These are phyloP conservation scores for Glossophaga mutica DNA, from an alignment of 2,797 vertebrate genomes.

Conservation along the genomic window DNA sequence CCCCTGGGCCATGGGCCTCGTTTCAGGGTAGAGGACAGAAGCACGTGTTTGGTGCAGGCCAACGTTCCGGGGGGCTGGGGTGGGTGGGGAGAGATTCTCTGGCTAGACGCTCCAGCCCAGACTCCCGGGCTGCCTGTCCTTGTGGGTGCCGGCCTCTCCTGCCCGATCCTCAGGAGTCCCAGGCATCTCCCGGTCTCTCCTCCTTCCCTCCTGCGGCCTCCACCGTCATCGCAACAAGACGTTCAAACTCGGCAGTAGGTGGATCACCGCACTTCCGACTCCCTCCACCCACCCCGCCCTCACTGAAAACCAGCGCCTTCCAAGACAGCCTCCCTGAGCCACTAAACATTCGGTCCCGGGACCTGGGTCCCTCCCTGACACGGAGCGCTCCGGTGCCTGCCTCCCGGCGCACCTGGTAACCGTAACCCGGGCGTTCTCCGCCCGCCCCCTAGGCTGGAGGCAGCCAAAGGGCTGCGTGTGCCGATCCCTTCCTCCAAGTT, in stretches of 20 bases:
- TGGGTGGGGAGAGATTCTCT: no score
- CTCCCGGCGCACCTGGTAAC: neutral
- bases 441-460: neutral
- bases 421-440: no score
- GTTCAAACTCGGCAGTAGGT: neutral
- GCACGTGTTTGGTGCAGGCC: neutral
- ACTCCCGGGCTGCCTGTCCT: neutral
- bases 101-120: neutral
- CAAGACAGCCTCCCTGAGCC: neutral
- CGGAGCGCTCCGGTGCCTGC: no score
- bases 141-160: neutral
- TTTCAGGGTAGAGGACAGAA: neutral
- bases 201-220: neutral
- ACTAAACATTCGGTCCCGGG: neutral
- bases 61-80: neutral
- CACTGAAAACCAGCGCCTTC: neutral
- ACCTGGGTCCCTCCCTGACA: accelerated
- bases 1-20: neutral
- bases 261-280: accelerated
- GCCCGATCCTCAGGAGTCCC: neutral
- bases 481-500: neutral
- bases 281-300: neutral
- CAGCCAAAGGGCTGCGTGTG: neutral
- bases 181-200: no score
- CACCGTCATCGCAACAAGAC: neutral